phyloP scores from a whole-genome alignment of 2,113 vertebrate species.

The Triplophysa rosa region DNA sequence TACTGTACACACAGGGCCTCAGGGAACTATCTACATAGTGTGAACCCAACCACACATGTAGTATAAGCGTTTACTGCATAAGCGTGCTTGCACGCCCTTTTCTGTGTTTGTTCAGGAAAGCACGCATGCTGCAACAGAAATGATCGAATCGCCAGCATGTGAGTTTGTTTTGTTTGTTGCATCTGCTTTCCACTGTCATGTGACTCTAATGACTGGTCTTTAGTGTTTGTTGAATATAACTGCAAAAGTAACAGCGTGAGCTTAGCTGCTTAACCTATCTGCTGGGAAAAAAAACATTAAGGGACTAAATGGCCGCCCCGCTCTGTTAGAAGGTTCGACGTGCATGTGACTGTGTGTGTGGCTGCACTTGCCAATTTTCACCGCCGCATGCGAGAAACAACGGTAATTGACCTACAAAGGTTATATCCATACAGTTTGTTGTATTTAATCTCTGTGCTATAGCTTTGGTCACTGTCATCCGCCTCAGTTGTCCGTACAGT shows the following conservation, averaged over 20 bases:
- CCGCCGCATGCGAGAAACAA: neutral
- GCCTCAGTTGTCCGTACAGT: conserved; percentile 5
- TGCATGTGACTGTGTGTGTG: neutral
- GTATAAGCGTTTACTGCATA: neutral
- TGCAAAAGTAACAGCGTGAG: conserved; percentile 10
- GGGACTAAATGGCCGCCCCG: conserved; percentile 10
- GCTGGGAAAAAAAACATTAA: conserved; percentile 24
- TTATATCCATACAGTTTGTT: neutral
- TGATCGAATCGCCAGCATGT: conserved; percentile 12
- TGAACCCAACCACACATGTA: neutral
- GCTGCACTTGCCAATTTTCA: neutral
- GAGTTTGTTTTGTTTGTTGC: conserved; percentile 24
- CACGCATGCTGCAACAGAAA: neutral
- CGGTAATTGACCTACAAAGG: conserved; percentile 19
- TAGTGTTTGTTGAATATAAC: conserved; percentile 27
- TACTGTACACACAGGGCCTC: neutral
- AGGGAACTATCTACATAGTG: neutral
- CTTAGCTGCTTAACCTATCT: neutral
- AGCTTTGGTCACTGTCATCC: conserved; percentile 1
- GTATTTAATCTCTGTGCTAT: neutral
- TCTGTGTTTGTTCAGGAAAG: neutral
- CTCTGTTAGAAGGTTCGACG: conserved; percentile 10
- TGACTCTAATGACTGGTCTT: conserved; percentile 28
- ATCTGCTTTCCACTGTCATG: conserved; percentile 27
- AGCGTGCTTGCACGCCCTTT: neutral